Evolutionary conservation across 2,113 vertebrate species (phyloP).

Genomic region (Choloepus hoffmanni): DNA sequence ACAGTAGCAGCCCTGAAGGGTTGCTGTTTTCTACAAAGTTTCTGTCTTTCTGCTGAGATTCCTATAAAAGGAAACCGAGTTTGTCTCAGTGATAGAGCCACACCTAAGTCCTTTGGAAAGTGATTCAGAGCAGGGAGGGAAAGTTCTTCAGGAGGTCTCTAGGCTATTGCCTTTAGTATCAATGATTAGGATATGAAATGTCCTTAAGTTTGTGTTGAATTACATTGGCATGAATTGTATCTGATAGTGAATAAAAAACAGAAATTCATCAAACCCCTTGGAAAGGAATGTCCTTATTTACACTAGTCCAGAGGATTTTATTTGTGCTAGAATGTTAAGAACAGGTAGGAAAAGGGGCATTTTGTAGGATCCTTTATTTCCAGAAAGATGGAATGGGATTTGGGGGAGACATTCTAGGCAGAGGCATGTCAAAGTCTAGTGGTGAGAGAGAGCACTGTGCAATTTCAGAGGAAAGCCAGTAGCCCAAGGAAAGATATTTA

Average conservation of each 20-base stretch:
- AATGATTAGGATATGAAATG: background rate
- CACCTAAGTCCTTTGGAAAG: background rate
- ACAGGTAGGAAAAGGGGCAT: background rate
- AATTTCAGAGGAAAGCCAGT: background rate
- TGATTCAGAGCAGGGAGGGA: background rate
- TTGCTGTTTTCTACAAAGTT: background rate
- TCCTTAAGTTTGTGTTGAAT: background rate
- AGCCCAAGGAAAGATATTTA: background rate
- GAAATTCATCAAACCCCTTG: background rate
- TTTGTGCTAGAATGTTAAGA: conserved; percentile 16
- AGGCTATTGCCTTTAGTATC: background rate
- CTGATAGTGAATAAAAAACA: background rate
- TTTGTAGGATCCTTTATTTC: conserved; percentile 24
- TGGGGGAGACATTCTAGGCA: background rate
- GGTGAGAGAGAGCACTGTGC: background rate
- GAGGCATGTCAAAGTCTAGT: background rate
- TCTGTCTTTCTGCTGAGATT: background rate
- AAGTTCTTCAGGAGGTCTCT: background rate
- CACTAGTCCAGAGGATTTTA: background rate
- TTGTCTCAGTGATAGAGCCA: background rate
- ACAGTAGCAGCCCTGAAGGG: background rate
- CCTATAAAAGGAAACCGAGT: background rate
- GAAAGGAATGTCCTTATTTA: conserved; percentile 29
- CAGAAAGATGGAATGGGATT: background rate
- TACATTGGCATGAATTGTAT: background rate